These are phyloP conservation scores for Apeira syringaria DNA, from an alignment of 2,888 invertebrate genomes.

Conservation along the genomic window DNA sequence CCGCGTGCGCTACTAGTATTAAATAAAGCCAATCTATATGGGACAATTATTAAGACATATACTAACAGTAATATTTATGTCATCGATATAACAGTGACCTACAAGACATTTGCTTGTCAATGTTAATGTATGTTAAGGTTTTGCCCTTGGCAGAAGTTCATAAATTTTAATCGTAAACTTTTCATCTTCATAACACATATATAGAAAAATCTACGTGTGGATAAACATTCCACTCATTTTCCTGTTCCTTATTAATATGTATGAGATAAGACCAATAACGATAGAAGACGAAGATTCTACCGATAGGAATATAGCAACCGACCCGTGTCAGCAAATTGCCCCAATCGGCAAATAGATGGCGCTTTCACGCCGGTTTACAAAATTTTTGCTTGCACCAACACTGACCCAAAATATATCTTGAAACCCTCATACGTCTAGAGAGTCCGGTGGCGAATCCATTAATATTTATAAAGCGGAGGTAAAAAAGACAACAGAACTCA, in stretches of 20 bases:
- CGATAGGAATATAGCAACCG: conserved; percentile 43
- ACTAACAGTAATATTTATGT: too few relatives aligned
- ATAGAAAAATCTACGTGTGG: neutral
- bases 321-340: conserved; percentile 71
- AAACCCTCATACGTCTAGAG: conserved; percentile 55
- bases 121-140: too few relatives aligned
- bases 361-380: conserved; percentile 56
- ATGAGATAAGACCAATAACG: conserved; percentile 51
- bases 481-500: conserved; percentile 43
- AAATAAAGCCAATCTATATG: too few relatives aligned
- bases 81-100: too few relatives aligned
- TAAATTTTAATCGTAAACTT: conserved; percentile 2
- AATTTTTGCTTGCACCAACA: conserved; percentile 52
- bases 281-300: conserved; percentile 37
- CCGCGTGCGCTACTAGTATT: too few relatives aligned
- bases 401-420: conserved; percentile 61
- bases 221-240: conserved; percentile 1
- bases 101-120: too few relatives aligned
- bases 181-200: too few relatives aligned
- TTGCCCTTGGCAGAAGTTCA: conserved; percentile 10
- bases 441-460: conserved; percentile 50
- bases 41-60: too few relatives aligned
- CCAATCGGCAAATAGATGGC: conserved; percentile 55
- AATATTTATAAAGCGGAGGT: conserved; percentile 59
- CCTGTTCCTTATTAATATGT: conserved; percentile 50